Percentiles rank a stretch among this genome's conserved stretches.
Conservation (phyloP, 2,113 vertebrate genomes). For the Bujurquina vittata region DNA sequence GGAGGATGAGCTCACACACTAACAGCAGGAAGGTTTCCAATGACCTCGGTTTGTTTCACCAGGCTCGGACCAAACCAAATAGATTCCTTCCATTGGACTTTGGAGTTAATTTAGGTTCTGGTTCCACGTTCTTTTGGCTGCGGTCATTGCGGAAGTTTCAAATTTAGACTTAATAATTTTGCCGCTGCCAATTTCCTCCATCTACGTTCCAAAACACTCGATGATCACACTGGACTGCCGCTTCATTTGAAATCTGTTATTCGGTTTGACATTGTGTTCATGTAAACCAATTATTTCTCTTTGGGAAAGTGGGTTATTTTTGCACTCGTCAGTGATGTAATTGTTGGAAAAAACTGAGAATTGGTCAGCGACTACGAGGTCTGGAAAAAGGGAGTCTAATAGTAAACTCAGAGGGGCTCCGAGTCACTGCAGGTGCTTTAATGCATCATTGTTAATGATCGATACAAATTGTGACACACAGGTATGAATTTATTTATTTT, state of each 20-base stretch:
- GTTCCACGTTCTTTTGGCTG: slow-evolving; percentile 8
- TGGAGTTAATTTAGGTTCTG: slow-evolving; percentile 27
- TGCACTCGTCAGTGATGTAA: background rate
- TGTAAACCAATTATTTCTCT: slow-evolving; percentile 1
- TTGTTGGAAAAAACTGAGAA: background rate
- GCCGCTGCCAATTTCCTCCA: background rate
- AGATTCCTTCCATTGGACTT: slow-evolving; percentile 6
- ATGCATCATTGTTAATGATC: background rate
- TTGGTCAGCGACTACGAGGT: background rate
- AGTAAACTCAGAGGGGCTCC: background rate
- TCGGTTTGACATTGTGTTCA: slow-evolving; percentile 8
- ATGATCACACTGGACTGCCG: slow-evolving; percentile 7
- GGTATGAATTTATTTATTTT: too few relatives aligned
- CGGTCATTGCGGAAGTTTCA: slow-evolving; percentile 11
- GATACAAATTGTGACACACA: background rate
- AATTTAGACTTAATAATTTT: slow-evolving; percentile 13
- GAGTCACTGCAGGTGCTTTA: background rate
- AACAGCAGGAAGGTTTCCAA: slow-evolving; percentile 49
- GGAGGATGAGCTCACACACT: slow-evolving; percentile 46
- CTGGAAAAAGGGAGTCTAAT: background rate
- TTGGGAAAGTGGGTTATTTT: background rate
- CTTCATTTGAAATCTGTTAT: slow-evolving; percentile 4
- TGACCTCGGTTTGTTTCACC: slow-evolving; percentile 49
- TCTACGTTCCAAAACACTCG: slow-evolving; percentile 6
- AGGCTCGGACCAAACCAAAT: slow-evolving; percentile 30